phyloP scores from a whole-genome alignment of 2,888 invertebrate genomes.

The Protophormia terraenovae region DNA sequence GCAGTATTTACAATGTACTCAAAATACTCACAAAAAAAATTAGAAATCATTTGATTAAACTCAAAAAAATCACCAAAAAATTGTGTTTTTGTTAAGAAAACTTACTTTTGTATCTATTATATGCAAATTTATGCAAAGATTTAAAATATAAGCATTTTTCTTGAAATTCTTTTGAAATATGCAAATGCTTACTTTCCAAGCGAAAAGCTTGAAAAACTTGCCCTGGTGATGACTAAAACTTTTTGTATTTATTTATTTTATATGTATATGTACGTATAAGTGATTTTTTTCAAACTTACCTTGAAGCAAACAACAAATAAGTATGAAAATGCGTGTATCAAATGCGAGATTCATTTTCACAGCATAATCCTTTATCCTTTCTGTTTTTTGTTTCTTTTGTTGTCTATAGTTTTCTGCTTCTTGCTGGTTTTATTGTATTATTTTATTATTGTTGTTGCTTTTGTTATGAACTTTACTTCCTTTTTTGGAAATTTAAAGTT shows the following conservation, averaged over 20 bases:
- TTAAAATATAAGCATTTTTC: too few species aligned
- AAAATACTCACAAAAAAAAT: too few species aligned
- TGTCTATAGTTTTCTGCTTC: not conserved
- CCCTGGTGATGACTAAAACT: not conserved
- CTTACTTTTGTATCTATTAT: too few species aligned
- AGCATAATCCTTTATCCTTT: slow-evolving; percentile 76
- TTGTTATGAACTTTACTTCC: slow-evolving; percentile 2
- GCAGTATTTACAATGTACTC: too few species aligned
- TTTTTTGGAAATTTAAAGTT: not conserved
- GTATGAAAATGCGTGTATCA: slow-evolving; percentile 78
- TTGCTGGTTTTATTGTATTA: not conserved
- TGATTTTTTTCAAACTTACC: slow-evolving; percentile 71
- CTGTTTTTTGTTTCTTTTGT: not conserved
- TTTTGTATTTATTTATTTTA: not conserved
- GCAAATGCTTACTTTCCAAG: too few species aligned
- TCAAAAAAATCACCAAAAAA: too few species aligned
- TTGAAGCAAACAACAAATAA: slow-evolving; percentile 77
- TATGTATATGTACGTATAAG: not conserved
- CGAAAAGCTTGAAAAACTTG: too few species aligned
- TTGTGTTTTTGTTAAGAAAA: too few species aligned
- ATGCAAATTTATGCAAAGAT: too few species aligned
- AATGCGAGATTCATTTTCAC: slow-evolving; percentile 80
- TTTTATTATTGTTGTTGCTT: slow-evolving; percentile 1
- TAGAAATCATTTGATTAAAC: too few species aligned
- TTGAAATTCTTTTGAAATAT: too few species aligned